A percentile compares a stretch with the other conserved stretches of the same genome.
phyloP scores from a whole-genome alignment of 2,797 vertebrate genomes.

The Arremon aurantiirostris region DNA sequence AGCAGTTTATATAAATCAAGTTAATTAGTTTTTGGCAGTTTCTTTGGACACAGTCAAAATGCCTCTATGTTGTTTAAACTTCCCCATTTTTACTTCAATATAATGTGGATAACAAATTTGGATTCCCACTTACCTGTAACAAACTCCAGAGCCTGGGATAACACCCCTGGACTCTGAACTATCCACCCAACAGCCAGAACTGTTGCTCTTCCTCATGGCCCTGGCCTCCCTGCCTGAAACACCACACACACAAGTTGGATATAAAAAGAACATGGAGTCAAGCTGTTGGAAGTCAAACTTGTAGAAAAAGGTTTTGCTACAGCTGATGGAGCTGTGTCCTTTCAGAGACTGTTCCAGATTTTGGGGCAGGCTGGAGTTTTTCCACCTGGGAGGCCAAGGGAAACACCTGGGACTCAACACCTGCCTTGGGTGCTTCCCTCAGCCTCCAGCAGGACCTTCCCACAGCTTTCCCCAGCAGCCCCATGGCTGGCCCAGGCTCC shows the following conservation, averaged over 20 bases:
- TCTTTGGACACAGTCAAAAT: conserved; percentile 21
- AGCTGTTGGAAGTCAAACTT: not conserved
- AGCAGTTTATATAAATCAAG: conserved; percentile 25
- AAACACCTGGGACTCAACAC: conserved; percentile 6
- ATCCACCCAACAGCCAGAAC: not conserved
- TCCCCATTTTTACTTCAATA: not conserved
- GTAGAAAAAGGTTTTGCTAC: not conserved
- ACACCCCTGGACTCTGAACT: not conserved
- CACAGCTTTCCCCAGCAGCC: not conserved
- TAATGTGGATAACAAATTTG: not conserved
- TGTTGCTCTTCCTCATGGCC: not conserved
- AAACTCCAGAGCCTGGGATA: not conserved
- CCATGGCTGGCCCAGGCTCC: not conserved
- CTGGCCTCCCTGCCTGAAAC: conserved; percentile 23
- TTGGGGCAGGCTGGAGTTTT: not conserved
- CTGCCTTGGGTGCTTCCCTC: not conserved
- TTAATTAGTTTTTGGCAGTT: conserved; percentile 47
- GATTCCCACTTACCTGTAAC: not conserved
- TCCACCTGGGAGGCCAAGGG: conserved; percentile 10
- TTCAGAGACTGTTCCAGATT: not conserved
- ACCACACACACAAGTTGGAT: not conserved
- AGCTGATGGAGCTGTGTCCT: not conserved
- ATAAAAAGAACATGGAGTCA: conserved; percentile 16
- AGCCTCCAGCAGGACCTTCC: not conserved
- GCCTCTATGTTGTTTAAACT: not conserved